phyloP scores from a whole-genome alignment of 2,113 vertebrate species.

The Vidua chalybeata region DNA sequence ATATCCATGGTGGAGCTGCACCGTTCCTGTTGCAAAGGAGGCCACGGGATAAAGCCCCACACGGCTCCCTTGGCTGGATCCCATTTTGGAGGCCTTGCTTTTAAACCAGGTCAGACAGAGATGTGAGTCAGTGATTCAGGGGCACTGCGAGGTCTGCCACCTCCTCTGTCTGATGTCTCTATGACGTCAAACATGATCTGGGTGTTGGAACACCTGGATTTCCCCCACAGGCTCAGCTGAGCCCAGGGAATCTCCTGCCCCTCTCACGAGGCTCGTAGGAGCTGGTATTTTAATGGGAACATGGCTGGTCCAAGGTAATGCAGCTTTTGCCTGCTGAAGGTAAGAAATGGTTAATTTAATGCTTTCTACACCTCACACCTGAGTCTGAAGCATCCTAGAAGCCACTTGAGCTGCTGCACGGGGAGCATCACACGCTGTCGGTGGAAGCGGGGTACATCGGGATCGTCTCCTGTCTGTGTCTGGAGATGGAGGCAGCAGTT shows the following conservation, averaged over 20 bases:
- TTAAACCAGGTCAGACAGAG: background rate
- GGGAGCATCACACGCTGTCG: accelerated
- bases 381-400: background rate
- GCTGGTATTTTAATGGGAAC: accelerated
- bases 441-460: accelerated
- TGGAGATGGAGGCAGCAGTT: background rate
- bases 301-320: accelerated
- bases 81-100: background rate
- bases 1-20: background rate
- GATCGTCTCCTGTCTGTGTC: accelerated
- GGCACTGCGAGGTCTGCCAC: background rate
- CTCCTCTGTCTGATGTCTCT: background rate
- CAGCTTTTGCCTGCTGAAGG: background rate
- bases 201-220: background rate
- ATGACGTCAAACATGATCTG: background rate
- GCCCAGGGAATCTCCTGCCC: background rate
- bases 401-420: background rate
- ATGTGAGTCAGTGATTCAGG: background rate
- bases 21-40: background rate
- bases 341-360: background rate
- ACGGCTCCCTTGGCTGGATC: background rate
- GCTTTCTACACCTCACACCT: background rate
- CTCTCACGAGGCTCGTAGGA: accelerated
- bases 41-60: background rate
- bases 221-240: background rate